A percentile compares a stretch with the other conserved stretches of the same genome.
Evolutionary conservation across 2,797 vertebrate genomes (phyloP).

Genomic region (Urocyon cinereoargenteus): DNA sequence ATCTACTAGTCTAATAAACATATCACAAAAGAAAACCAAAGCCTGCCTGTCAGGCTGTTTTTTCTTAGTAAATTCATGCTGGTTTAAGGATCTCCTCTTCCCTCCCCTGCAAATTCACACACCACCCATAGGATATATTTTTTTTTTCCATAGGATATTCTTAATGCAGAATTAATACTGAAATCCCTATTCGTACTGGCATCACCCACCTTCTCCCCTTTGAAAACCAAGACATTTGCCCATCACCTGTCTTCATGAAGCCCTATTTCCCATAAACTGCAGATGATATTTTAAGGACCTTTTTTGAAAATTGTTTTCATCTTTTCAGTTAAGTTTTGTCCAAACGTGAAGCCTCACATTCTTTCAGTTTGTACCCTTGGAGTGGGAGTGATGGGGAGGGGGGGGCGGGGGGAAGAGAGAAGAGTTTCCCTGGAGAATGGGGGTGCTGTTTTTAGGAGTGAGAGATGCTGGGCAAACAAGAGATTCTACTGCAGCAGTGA

Average conservation of each 20-base stretch:
- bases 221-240: conserved; percentile 54
- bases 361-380: conserved; percentile 18
- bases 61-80: conserved; percentile 42
- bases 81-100: conserved; percentile 30
- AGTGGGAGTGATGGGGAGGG: background rate
- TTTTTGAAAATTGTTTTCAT: conserved; percentile 53
- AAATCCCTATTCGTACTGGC: conserved; percentile 32
- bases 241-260: conserved; percentile 42
- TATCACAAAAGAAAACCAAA: conserved; percentile 34
- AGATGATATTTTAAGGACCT: conserved; percentile 34
- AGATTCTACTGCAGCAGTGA: conserved; percentile 13
- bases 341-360: conserved; percentile 22
- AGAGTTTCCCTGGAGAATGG: background rate
- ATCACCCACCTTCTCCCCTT: conserved; percentile 38
- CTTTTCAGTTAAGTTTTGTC: conserved; percentile 10
- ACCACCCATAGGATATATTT: background rate
- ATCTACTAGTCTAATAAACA: conserved; percentile 37
- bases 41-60: conserved; percentile 17
- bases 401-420: background rate
- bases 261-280: background rate
- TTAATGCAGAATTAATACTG: conserved; percentile 45
- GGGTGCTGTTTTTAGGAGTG: conserved; percentile 21
- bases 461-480: conserved; percentile 49
- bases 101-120: background rate
- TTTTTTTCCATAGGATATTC: background rate